Evolutionary conservation across 2,888 invertebrate genomes (phyloP).

Genomic region (Abrostola triplasia): DNA sequence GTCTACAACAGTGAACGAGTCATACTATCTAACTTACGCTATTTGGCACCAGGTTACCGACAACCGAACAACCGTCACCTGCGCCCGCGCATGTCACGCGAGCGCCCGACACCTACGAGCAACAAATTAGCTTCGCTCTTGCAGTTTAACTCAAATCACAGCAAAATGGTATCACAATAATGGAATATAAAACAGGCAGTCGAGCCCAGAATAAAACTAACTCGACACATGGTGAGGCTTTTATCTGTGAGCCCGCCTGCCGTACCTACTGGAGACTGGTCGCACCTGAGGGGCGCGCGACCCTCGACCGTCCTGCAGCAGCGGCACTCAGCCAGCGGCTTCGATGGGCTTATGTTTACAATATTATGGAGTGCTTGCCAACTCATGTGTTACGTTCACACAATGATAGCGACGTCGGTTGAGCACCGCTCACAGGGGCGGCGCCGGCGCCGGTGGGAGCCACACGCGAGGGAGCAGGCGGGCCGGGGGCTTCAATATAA

Average conservation of each 20-base stretch:
- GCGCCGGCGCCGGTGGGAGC: too few species aligned
- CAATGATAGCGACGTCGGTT: too few species aligned
- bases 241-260: background rate
- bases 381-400: too few species aligned
- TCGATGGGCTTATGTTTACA: too few species aligned
- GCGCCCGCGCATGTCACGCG: background rate
- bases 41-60: conserved; percentile 68
- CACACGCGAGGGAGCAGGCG: too few species aligned
- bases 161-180: conserved; percentile 57
- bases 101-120: conserved; percentile 1
- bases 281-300: too few species aligned
- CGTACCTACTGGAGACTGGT: too few species aligned
- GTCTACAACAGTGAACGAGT: conserved; percentile 35
- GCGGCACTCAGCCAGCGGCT: too few species aligned
- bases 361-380: too few species aligned
- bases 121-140: conserved; percentile 31
- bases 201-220: conserved; percentile 2
- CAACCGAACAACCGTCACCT: conserved; percentile 11
- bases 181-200: conserved; percentile 12
- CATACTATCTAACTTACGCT: conserved; percentile 52
- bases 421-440: too few species aligned
- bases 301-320: too few species aligned
- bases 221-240: background rate
- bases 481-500: background rate
- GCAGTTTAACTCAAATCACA: conserved; percentile 64